Conservation (phyloP, 2,113 vertebrate species). For the Pelecanoides urinatrix region DNA sequence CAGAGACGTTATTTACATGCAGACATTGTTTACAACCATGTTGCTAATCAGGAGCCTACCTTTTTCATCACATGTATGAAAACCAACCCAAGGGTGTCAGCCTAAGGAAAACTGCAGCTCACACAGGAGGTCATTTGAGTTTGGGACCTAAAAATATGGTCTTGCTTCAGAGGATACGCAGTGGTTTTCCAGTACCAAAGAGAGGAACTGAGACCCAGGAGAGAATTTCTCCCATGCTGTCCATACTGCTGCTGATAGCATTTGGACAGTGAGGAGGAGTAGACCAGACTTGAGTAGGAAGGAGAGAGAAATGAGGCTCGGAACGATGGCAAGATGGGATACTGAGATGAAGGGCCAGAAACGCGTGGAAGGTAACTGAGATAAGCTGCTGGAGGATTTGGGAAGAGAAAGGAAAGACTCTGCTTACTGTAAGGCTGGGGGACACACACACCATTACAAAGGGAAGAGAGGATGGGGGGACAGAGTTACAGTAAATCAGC, state of each 20-base stretch:
- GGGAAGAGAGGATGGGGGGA: background rate
- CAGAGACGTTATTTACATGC: background rate
- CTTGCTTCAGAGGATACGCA: background rate
- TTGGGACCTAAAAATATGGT: background rate
- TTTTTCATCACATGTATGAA: background rate
- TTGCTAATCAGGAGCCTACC: background rate
- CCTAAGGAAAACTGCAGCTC: background rate
- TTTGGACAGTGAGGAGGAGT: background rate
- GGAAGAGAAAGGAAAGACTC: background rate
- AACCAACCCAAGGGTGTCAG: background rate
- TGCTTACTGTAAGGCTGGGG: background rate
- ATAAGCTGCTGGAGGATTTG: background rate
- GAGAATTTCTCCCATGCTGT: background rate
- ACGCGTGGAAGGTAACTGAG: background rate
- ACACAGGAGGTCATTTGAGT: background rate
- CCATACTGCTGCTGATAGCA: background rate
- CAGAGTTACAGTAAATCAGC: background rate
- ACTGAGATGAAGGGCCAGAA: background rate
- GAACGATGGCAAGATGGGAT: background rate
- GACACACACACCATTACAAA: fast-evolving
- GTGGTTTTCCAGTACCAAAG: background rate
- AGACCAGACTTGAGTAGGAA: background rate
- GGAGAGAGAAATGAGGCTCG: background rate
- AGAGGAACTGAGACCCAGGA: background rate
- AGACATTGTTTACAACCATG: background rate